These are phyloP conservation scores for Sinocyclocheilus rhinocerous DNA, from an alignment of 2,113 vertebrate genomes.

Conservation along the genomic window DNA sequence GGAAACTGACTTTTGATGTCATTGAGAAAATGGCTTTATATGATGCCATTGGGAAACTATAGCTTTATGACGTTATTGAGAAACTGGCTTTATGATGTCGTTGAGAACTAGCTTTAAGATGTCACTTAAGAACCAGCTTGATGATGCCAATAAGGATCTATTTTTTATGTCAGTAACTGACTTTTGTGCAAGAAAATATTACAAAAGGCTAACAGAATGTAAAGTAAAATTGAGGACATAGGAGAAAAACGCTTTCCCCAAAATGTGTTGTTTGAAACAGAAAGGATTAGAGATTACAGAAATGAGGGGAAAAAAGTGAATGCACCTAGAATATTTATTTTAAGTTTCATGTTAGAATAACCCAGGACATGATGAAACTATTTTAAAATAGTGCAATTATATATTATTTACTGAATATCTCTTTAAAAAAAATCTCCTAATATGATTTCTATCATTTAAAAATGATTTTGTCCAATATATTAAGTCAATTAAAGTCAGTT, in stretches of 20 bases:
- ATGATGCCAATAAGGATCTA: no score
- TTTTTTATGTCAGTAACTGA: no score
- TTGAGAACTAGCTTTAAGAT: background rate
- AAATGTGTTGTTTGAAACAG: background rate
- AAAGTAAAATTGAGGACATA: background rate
- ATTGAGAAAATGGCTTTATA: background rate
- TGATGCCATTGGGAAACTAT: background rate
- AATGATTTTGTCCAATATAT: background rate
- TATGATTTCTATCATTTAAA: background rate
- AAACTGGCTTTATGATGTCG: background rate
- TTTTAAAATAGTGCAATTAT: background rate
- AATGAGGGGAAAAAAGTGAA: background rate
- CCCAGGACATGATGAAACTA: background rate
- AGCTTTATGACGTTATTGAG: background rate
- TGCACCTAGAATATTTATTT: background rate
- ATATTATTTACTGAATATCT: background rate
- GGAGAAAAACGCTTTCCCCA: background rate
- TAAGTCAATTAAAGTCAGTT: background rate
- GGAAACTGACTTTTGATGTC: background rate
- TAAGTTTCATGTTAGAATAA: background rate
- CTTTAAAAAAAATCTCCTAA: background rate
- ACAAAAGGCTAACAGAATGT: background rate
- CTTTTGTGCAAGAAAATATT: background rate
- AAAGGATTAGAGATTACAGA: background rate
- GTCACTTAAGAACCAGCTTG: background rate